Evolutionary conservation across 2,113 vertebrate species (phyloP).

Genomic region (Vanacampus margaritifer): DNA sequence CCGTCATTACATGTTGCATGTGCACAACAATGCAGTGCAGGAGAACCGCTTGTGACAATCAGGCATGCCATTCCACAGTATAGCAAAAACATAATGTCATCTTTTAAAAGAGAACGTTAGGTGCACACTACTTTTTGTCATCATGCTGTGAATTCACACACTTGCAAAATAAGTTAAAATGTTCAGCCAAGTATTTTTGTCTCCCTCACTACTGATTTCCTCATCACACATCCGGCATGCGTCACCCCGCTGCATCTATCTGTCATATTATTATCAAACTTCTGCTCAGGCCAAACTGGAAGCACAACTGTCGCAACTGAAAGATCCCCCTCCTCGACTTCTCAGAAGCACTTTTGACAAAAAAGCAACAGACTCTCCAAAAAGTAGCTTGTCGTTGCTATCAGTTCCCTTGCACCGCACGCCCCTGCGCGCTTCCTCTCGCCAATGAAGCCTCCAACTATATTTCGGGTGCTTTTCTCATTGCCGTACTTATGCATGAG

Average conservation of each 20-base stretch:
- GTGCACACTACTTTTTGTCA: background rate
- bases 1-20: background rate
- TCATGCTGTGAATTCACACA: background rate
- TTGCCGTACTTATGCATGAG: slow-evolving; percentile 38
- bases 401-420: slow-evolving; percentile 9
- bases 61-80: background rate
- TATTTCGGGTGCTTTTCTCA: slow-evolving; percentile 46
- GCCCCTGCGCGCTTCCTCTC: slow-evolving; percentile 21
- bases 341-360: slow-evolving; percentile 18
- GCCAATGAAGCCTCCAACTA: slow-evolving; percentile 33
- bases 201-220: slow-evolving; percentile 51
- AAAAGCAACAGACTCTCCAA: background rate
- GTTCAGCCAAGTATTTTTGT: slow-evolving; percentile 49
- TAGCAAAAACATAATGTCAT: too few relatives aligned
- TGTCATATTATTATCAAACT: slow-evolving; percentile 47
- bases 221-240: slow-evolving; percentile 55
- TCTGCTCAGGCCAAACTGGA: slow-evolving; percentile 37
- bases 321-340: slow-evolving; percentile 16
- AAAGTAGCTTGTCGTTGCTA: slow-evolving; percentile 11
- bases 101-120: too few relatives aligned
- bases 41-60: slow-evolving; percentile 3
- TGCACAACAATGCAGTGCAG: slow-evolving; percentile 6
- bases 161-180: slow-evolving; percentile 22
- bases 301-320: slow-evolving; percentile 35
- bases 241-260: slow-evolving; percentile 31